A percentile compares a stretch with the other conserved stretches of the same genome.
Conservation (phyloP, 2,888 invertebrate genomes). For the Deilephila porcellus region DNA sequence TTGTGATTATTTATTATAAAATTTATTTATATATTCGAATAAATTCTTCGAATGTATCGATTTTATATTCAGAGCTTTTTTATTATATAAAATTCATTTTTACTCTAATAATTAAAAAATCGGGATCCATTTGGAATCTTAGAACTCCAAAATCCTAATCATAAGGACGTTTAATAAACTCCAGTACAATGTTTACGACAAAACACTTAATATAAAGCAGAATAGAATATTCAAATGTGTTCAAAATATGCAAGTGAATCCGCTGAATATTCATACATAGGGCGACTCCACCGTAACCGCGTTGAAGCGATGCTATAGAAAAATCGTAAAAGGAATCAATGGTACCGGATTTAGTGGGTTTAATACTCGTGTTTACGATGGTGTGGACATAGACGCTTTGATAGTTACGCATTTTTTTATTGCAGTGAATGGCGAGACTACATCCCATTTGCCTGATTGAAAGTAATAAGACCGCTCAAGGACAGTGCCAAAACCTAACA, state of each 20-base stretch:
- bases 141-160: neutral
- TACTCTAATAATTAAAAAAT: too few relatives aligned
- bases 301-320: neutral
- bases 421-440: too few relatives aligned
- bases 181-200: conserved; percentile 16
- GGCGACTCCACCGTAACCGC: neutral
- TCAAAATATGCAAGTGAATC: conserved; percentile 22
- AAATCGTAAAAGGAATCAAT: conserved; percentile 31
- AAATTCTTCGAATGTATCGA: too few relatives aligned
- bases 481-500: too few relatives aligned
- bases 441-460: too few relatives aligned
- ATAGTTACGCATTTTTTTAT: neutral
- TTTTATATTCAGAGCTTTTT: too few relatives aligned
- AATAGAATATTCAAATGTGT: conserved; percentile 21
- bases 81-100: too few relatives aligned
- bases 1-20: too few relatives aligned
- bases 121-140: neutral
- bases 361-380: conserved; percentile 11
- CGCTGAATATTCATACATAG: conserved; percentile 36
- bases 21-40: too few relatives aligned
- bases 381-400: neutral
- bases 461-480: too few relatives aligned
- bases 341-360: conserved; percentile 55
- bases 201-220: conserved; percentile 22
- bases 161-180: neutral